A percentile compares a stretch with the other conserved stretches of the same genome.
Evolutionary conservation across 2,113 vertebrate species (phyloP).

Genomic region (Malurus melanocephalus): DNA sequence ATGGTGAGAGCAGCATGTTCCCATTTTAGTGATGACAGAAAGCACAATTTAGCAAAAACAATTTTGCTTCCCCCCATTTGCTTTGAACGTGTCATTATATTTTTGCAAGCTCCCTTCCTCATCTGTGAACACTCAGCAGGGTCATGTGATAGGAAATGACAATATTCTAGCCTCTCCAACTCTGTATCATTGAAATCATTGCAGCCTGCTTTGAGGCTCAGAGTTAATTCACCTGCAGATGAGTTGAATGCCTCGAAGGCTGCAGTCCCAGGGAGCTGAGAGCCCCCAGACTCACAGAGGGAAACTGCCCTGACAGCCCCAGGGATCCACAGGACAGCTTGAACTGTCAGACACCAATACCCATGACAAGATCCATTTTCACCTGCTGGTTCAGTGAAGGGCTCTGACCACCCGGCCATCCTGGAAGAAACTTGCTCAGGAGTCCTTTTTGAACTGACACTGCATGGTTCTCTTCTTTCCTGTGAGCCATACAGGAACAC

Average conservation of each 20-base stretch:
- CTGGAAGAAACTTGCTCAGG: background rate
- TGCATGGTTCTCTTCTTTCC: background rate
- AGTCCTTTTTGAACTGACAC: background rate
- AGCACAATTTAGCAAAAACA: background rate
- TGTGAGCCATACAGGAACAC: background rate
- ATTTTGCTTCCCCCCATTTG: background rate
- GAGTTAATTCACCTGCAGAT: background rate
- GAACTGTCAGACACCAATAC: background rate
- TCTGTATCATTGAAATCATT: slow-evolving; percentile 9
- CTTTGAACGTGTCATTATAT: background rate
- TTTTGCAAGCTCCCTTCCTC: background rate
- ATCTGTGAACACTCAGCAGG: slow-evolving; percentile 3
- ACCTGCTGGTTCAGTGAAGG: background rate
- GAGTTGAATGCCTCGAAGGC: background rate
- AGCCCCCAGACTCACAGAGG: background rate
- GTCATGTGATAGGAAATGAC: background rate
- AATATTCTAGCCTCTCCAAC: background rate
- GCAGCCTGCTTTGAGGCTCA: background rate
- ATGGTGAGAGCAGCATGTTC: background rate
- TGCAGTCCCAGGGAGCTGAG: background rate
- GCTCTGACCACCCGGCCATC: background rate
- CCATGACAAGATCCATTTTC: background rate
- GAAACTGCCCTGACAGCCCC: background rate
- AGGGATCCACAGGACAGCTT: background rate
- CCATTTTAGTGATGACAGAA: background rate